These are phyloP conservation scores for Drosophila sordidapex DNA, from an alignment of 2,888 invertebrate species.

Conservation along the genomic window DNA sequence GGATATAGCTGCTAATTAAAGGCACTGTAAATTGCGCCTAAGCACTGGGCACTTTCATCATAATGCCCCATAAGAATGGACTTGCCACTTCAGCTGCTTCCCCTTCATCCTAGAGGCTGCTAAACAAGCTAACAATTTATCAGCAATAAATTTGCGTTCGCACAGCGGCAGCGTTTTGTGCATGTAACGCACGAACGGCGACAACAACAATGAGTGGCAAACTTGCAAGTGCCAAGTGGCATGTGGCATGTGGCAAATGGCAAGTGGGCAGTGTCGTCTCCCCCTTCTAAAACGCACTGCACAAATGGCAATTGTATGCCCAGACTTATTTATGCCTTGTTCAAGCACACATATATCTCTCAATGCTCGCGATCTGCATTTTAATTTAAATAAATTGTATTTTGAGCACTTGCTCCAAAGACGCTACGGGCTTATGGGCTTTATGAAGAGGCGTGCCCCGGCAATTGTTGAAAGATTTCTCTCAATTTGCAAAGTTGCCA, in stretches of 20 bases:
- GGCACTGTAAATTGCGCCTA: constrained; percentile 65
- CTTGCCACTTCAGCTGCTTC: constrained; percentile 10
- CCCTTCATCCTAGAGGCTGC: constrained; percentile 16
- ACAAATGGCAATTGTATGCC: constrained; percentile 36
- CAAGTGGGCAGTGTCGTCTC: constrained; percentile 17
- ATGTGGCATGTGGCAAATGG: constrained; percentile 23
- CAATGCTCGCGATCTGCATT: constrained; percentile 61
- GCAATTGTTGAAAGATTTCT: constrained; percentile 46
- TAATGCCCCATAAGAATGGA: constrained; percentile 33
- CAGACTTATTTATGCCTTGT: constrained; percentile 7
- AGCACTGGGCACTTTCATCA: constrained; percentile 50
- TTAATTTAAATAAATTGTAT: constrained; percentile 75
- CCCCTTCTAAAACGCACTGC: constrained; percentile 27
- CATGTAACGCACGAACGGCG: constrained; percentile 38
- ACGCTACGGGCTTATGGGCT: not conserved
- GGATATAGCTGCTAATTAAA: constrained; percentile 65
- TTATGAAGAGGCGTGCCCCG: constrained; percentile 36
- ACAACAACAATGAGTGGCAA: constrained; percentile 32
- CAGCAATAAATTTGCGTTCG: constrained; percentile 74
- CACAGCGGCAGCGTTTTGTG: constrained; percentile 30
- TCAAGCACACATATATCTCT: constrained; percentile 22
- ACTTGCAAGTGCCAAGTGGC: constrained; percentile 26
- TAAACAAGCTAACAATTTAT: constrained; percentile 70
- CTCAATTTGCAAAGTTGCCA: constrained; percentile 47
- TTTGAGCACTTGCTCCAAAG: constrained; percentile 23